These are phyloP conservation scores for Scrobipalpa costella DNA, from an alignment of 2,888 invertebrate genomes.

Conservation along the genomic window DNA sequence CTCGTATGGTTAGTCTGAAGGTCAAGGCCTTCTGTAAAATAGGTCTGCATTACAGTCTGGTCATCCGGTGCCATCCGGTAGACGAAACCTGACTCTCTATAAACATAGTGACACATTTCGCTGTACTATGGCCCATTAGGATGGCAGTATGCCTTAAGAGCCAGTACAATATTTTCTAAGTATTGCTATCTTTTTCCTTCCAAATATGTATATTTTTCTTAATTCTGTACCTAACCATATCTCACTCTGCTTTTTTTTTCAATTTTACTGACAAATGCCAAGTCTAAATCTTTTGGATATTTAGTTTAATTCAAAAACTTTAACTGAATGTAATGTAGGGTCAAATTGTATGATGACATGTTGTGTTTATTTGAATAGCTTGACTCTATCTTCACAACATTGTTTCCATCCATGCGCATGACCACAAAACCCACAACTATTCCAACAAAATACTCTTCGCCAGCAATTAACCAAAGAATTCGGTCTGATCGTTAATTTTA, in stretches of 20 bases:
- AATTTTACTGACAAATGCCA: no score
- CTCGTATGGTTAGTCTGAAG: conserved; percentile 5
- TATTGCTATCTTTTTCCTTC: no score
- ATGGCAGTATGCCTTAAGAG: conserved; percentile 41
- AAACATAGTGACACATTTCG: conserved; percentile 46
- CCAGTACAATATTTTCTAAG: not conserved
- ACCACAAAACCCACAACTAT: conserved; percentile 29
- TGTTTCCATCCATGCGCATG: not conserved
- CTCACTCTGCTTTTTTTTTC: no score
- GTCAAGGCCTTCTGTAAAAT: conserved; percentile 52
- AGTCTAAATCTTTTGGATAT: no score
- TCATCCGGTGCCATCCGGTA: conserved; percentile 55
- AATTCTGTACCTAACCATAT: no score
- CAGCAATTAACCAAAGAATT: conserved; percentile 51
- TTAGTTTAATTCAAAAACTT: no score
- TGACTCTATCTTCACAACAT: no score
- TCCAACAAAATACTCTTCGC: conserved; percentile 33
- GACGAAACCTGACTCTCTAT: conserved; percentile 60
- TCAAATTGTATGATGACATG: no score
- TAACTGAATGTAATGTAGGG: no score
- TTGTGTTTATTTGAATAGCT: no score
- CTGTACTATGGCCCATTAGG: conserved; percentile 41
- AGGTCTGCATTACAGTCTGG: conserved; percentile 53
- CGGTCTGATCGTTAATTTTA: conserved; percentile 49
- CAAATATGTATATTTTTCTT: no score